Evolutionary conservation across 30 jellyfish, hydroid and myxozoan species (phyloP).

Genomic region (Aurelia sp.): DNA sequence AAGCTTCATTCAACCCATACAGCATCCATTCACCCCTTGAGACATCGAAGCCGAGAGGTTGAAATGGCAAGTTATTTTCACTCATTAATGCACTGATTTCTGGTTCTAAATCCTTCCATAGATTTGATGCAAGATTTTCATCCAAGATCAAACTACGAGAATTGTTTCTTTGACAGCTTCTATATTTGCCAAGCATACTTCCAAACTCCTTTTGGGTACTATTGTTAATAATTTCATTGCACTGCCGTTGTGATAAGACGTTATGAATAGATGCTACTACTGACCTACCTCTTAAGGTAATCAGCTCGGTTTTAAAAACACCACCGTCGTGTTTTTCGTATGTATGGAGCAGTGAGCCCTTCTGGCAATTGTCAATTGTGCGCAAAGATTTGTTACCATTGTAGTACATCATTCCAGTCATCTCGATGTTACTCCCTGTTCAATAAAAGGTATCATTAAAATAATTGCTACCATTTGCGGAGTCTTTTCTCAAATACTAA

Average conservation of each 20-base stretch:
- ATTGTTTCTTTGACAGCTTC: slow-evolving; percentile 23
- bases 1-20: slow-evolving; percentile 37
- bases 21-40: slow-evolving; percentile 61
- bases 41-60: slow-evolving; percentile 67
- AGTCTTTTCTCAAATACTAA: no score
- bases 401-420: slow-evolving; percentile 10
- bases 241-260: slow-evolving; percentile 28
- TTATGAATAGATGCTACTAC: slow-evolving; percentile 11
- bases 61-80: slow-evolving; percentile 10
- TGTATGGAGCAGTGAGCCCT: background rate
- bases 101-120: slow-evolving; percentile 31
- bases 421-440: slow-evolving; percentile 15
- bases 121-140: slow-evolving; percentile 17
- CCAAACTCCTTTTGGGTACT: background rate
- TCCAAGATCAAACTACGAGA: slow-evolving; percentile 47
- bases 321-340: no score
- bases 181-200: slow-evolving; percentile 20
- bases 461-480: no score
- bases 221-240: slow-evolving; percentile 7
- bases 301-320: background rate
- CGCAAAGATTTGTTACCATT: slow-evolving; percentile 24
- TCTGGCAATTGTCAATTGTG: slow-evolving; percentile 25
- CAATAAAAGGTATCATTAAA: background rate
- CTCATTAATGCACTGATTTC: background rate
- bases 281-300: slow-evolving; percentile 8